These are phyloP conservation scores for Acanthosepion lycidas DNA, from an alignment of 2,888 invertebrate genomes.

Conservation along the genomic window DNA sequence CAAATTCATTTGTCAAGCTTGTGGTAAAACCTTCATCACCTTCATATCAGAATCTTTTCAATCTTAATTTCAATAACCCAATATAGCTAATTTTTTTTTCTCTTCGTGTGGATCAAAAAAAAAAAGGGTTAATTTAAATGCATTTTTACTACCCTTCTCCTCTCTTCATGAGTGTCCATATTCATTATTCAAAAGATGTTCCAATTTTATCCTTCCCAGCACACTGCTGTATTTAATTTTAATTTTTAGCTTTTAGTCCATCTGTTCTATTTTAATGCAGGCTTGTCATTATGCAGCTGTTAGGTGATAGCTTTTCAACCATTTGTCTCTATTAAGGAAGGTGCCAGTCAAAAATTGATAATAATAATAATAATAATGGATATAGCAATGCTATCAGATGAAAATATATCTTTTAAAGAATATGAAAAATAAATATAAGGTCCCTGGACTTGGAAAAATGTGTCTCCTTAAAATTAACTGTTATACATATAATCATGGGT, in stretches of 20 bases:
- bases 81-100: not conserved
- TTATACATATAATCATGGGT: too few relatives aligned
- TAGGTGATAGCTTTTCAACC: not conserved
- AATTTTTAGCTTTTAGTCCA: not conserved
- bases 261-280: not conserved
- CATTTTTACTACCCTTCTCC: not conserved
- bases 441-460: too few relatives aligned
- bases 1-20: too few relatives aligned
- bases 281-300: conserved; percentile 8
- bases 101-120: not conserved
- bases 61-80: not conserved
- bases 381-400: too few relatives aligned
- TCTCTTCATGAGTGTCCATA: not conserved
- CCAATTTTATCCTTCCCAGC: not conserved
- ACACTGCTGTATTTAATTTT: not conserved
- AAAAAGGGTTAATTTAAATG: not conserved
- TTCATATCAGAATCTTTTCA: conserved; percentile 20
- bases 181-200: conserved; percentile 33
- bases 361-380: too few relatives aligned
- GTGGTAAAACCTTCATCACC: not conserved
- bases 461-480: too few relatives aligned
- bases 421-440: too few relatives aligned
- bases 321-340: conserved; percentile 8
- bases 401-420: too few relatives aligned
- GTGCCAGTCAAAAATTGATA: not conserved